phyloP scores from a whole-genome alignment of 64 coral and sea anemone species.

The Pocillopora damicornis region DNA sequence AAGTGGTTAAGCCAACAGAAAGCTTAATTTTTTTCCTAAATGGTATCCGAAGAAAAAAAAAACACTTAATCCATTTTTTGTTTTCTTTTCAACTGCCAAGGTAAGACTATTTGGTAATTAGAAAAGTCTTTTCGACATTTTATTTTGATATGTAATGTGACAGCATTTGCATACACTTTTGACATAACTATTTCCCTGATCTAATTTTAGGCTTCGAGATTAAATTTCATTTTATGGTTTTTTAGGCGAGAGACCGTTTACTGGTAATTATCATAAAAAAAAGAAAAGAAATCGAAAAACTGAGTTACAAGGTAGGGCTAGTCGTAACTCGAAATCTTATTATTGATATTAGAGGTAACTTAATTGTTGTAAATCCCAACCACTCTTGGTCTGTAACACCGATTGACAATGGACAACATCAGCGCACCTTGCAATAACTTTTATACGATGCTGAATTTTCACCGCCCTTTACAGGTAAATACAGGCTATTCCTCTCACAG shows the following conservation, averaged over 20 bases:
- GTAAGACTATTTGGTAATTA: not conserved
- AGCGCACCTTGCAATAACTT: no score
- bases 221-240: not conserved
- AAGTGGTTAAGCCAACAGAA: no score
- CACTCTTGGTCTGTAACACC: no score
- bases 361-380: no score
- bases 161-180: conserved; percentile 5
- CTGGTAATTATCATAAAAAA: not conserved
- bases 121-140: not conserved
- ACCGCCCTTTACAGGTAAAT: no score
- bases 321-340: no score
- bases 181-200: not conserved
- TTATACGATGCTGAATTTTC: no score
- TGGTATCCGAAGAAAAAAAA: not conserved
- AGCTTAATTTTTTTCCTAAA: no score
- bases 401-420: no score
- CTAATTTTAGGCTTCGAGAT: not conserved
- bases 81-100: not conserved
- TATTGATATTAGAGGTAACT: no score
- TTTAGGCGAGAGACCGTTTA: not conserved
- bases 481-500: no score
- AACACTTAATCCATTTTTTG: not conserved
- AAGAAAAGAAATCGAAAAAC: not conserved
- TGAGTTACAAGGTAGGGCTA: not conserved
- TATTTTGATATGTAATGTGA: not conserved